These are phyloP conservation scores for Gymnobelideus leadbeateri DNA, from an alignment of 2,113 vertebrate genomes.

Conservation along the genomic window DNA sequence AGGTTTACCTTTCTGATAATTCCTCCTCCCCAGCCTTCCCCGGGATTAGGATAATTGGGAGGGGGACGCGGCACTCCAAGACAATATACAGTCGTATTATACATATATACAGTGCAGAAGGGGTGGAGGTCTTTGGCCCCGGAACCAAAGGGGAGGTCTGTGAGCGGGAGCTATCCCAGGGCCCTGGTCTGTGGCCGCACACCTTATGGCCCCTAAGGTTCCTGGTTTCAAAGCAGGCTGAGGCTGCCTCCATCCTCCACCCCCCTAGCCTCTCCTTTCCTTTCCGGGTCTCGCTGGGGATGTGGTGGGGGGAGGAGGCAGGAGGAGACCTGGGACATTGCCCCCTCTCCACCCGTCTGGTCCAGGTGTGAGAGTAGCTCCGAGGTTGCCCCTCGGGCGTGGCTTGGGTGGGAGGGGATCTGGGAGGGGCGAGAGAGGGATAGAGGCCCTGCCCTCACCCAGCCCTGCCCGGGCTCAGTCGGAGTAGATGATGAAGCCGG, in stretches of 20 bases:
- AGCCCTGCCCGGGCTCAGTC: slow-evolving; percentile 89
- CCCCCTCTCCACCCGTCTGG: not conserved
- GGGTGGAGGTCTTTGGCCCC: not conserved
- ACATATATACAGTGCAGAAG: slow-evolving; percentile 62
- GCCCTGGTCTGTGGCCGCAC: slow-evolving; percentile 1
- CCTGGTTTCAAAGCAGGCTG: not conserved
- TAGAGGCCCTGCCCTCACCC: not conserved
- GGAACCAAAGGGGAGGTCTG: not conserved
- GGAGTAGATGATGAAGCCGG: slow-evolving; percentile 98
- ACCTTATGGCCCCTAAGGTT: not conserved
- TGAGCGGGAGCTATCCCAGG: not conserved
- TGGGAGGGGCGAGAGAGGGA: not conserved
- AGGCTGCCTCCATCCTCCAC: not conserved
- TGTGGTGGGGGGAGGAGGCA: not conserved
- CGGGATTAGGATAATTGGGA: slow-evolving; percentile 26
- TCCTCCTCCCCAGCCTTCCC: not conserved
- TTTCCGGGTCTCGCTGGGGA: not conserved
- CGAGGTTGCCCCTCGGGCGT: not conserved
- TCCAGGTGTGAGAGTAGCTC: not conserved
- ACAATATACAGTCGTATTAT: slow-evolving; percentile 68
- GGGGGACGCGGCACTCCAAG: slow-evolving; percentile 2
- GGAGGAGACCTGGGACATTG: not conserved
- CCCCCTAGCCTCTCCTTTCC: not conserved
- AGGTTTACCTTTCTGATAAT: not conserved
- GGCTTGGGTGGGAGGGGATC: not conserved